Evolutionary conservation across 2,888 invertebrate genomes (phyloP).

Genomic region (Protodeltote pygarga): DNA sequence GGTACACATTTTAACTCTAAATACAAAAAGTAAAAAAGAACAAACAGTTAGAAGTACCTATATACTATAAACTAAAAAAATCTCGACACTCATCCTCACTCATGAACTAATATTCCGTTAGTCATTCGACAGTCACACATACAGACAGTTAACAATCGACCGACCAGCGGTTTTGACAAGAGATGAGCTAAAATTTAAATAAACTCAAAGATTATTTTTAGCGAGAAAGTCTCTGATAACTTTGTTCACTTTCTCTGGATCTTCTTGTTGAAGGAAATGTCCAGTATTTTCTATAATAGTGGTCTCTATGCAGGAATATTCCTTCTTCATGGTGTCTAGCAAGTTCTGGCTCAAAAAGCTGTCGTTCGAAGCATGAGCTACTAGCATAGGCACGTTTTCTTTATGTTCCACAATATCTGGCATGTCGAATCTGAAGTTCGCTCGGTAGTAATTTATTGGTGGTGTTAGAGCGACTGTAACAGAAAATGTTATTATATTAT

Average conservation of each 20-base stretch:
- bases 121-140: not conserved
- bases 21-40: slow-evolving; percentile 6
- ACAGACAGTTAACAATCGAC: too few relatives aligned
- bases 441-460: slow-evolving; percentile 87
- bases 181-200: not conserved
- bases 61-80: not conserved
- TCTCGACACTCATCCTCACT: not conserved
- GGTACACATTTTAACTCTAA: slow-evolving; percentile 12
- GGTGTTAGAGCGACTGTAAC: slow-evolving; percentile 83
- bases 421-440: slow-evolving; percentile 66
- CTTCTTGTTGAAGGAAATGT: slow-evolving; percentile 87
- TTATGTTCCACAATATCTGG: slow-evolving; percentile 58
- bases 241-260: slow-evolving; percentile 82
- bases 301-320: slow-evolving; percentile 76
- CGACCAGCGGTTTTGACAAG: not conserved
- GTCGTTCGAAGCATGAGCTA: slow-evolving; percentile 80
- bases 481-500: slow-evolving; percentile 5
- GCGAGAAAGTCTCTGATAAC: slow-evolving; percentile 79
- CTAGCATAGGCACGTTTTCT: slow-evolving; percentile 75
- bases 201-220: slow-evolving; percentile 63
- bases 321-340: slow-evolving; percentile 68
- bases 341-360: slow-evolving; percentile 60
- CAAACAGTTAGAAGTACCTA: not conserved
- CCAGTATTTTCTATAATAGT: slow-evolving; percentile 74
- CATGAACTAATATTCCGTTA: not conserved